Percentiles rank a stretch among this genome's conserved stretches.
Conservation (phyloP, 30 jellyfish, hydroid and myxozoan genomes). For the Hydra vulgaris region DNA sequence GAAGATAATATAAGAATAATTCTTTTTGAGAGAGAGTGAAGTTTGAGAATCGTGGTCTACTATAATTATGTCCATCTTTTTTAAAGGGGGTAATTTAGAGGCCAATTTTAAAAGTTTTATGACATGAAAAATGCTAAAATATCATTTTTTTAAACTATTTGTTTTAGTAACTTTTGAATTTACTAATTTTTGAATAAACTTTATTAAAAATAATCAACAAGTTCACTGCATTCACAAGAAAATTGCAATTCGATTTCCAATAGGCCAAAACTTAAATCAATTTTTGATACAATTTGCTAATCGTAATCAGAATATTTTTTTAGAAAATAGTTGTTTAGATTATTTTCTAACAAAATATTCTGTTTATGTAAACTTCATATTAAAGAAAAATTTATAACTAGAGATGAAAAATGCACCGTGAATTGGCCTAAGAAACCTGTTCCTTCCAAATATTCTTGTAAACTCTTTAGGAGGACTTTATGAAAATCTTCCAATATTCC, state of each 20-base stretch:
- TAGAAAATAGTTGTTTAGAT: neutral
- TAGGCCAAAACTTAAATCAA: neutral
- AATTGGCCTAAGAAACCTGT: neutral
- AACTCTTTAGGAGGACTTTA: neutral
- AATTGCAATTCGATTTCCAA: neutral
- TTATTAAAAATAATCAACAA: neutral
- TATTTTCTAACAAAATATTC: neutral
- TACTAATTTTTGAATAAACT: neutral
- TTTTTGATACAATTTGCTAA: neutral
- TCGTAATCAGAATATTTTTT: neutral
- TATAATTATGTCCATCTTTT: neutral
- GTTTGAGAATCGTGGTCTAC: neutral
- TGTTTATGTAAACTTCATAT: neutral
- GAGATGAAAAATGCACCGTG: neutral
- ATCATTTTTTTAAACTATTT: too few relatives aligned
- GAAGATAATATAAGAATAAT: too few relatives aligned
- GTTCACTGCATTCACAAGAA: neutral
- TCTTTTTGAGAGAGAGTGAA: too few relatives aligned
- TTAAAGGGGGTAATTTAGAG: neutral
- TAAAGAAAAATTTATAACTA: neutral
- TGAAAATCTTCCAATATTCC: neutral
- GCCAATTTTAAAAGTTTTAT: neutral
- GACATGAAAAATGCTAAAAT: neutral
- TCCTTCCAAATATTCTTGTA: neutral
- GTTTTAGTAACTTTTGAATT: neutral